Base-by-base conservation (phyloP, 2,888 invertebrate species). In the Linnaemya vulpina region DNA sequence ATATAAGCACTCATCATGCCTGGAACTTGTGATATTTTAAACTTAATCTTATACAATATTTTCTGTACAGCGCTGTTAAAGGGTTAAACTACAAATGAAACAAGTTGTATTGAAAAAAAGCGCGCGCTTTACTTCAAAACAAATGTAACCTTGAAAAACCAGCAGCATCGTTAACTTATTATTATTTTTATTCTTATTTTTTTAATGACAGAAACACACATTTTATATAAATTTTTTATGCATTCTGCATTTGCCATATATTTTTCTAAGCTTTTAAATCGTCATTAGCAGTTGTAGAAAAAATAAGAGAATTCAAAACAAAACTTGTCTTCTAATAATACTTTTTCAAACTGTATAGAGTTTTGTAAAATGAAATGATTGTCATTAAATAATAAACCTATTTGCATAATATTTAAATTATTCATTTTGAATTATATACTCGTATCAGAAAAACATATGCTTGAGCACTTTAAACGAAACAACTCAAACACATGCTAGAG, bases 111-210 rank as follows among this genome's bases (percentile, higher is more conserved):
- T 60, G 15, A 38, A 71, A 38, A 82, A 85, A 82, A 81, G 87
- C 87, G 87, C 87, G 88, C 87, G 88, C 87, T 87, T 83, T 86
- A 88, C 86, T 86, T 84, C 83, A 78, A 84, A 84, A 86, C 86
- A 87, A 86, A 83, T 73, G 65, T 89, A 91, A 90, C 90, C 91
- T 91, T 91, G 91, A 90, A 90, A 90, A 89, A 88, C 89, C 86
- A 90, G 88, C 88, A 88, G 89, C 83, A 87, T 86, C 86, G 83
- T 85, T 84, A 80, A 80, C 74, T 17, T 67, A n/a, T n/a, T n/a
- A n/a, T n/a, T n/a, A n/a, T 62, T 46, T 70, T 67, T 81, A 53
- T 68, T 46, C 25, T 49, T 80, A n/a, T n/a, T 40, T 20, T 5
- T 40, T 30, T 30, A 30, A 71, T 65, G 40, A 51, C 58, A 75